Percentiles rank a stretch among this genome's conserved stretches.
Evolutionary conservation across 2,797 vertebrate species (phyloP).

Genomic region (Sebastes oblongus): DNA sequence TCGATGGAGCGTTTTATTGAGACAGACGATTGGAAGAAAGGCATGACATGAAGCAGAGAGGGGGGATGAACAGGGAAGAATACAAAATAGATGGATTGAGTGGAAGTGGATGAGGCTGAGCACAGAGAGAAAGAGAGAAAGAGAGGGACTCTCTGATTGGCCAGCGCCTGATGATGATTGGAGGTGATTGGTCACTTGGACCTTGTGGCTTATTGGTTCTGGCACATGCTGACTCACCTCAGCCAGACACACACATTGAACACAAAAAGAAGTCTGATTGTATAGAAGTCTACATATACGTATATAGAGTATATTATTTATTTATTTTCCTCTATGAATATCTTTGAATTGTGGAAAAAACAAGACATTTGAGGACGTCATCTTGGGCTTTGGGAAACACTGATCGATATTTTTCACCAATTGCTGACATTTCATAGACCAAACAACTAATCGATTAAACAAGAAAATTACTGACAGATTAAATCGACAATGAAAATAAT

Average conservation of each 20-base stretch:
- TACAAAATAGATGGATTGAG: conserved; percentile 48
- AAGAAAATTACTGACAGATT: too few relatives aligned
- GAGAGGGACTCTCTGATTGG: conserved; percentile 21
- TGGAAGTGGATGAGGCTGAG: not conserved
- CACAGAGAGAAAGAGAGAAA: not conserved
- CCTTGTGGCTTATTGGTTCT: conserved; percentile 21
- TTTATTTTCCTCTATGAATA: too few relatives aligned
- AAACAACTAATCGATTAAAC: too few relatives aligned
- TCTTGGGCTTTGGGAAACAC: too few relatives aligned
- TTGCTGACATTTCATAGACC: too few relatives aligned
- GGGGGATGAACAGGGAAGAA: conserved; percentile 15
- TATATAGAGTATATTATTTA: too few relatives aligned
- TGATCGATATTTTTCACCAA: too few relatives aligned
- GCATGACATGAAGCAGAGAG: conserved; percentile 5
- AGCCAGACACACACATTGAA: not conserved
- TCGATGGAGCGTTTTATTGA: conserved; percentile 43
- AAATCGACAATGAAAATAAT: too few relatives aligned
- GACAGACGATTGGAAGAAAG: conserved; percentile 22
- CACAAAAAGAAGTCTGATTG: too few relatives aligned
- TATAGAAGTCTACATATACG: too few relatives aligned
- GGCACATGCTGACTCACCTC: conserved; percentile 53
- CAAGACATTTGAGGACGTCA: too few relatives aligned
- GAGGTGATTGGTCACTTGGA: conserved; percentile 46
- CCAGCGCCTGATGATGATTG: conserved; percentile 31
- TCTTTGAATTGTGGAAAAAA: too few relatives aligned